These are phyloP conservation scores for Kuschelorhynchus macadamiae DNA, from an alignment of 2,888 invertebrate genomes.

Conservation along the genomic window DNA sequence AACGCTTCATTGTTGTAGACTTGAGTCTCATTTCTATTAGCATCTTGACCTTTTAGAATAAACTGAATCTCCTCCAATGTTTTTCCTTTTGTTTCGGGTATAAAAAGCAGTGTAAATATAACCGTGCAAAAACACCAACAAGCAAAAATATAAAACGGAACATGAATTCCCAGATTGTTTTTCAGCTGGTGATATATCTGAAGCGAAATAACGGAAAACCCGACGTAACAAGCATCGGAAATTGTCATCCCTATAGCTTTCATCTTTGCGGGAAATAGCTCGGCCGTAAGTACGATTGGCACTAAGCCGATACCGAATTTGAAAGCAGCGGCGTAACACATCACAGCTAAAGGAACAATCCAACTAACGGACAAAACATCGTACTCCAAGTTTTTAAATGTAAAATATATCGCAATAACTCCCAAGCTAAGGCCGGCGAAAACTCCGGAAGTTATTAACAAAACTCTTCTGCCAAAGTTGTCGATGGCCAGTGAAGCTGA, in stretches of 20 bases:
- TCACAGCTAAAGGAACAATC: conserved; percentile 60
- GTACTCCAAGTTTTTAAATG: conserved; percentile 59
- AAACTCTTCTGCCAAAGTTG: conserved; percentile 64
- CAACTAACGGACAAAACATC: conserved; percentile 60
- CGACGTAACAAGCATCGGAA: conserved; percentile 65
- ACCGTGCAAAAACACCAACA: conserved; percentile 63
- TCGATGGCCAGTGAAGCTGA: conserved; percentile 65
- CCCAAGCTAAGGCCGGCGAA: conserved; percentile 63
- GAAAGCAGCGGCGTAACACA: conserved; percentile 65
- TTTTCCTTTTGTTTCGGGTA: conserved; percentile 65
- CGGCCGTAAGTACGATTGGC: conserved; percentile 66
- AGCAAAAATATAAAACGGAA: conserved; percentile 66
- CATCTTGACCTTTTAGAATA: conserved; percentile 55
- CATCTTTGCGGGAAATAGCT: conserved; percentile 66
- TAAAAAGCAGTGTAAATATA: conserved; percentile 62
- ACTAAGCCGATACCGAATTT: conserved; percentile 66
- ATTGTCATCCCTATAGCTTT: conserved; percentile 68
- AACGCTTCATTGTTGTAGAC: conserved; percentile 34
- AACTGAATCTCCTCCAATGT: conserved; percentile 61
- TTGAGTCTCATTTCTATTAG: conserved; percentile 9
- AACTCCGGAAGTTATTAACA: conserved; percentile 63
- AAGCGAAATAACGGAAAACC: conserved; percentile 64
- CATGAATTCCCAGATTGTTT: conserved; percentile 61
- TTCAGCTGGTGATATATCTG: conserved; percentile 62
- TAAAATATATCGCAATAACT: conserved; percentile 64